Base-by-base conservation (phyloP, 2,113 vertebrate genomes). In the Acanthisitta chloris region DNA sequence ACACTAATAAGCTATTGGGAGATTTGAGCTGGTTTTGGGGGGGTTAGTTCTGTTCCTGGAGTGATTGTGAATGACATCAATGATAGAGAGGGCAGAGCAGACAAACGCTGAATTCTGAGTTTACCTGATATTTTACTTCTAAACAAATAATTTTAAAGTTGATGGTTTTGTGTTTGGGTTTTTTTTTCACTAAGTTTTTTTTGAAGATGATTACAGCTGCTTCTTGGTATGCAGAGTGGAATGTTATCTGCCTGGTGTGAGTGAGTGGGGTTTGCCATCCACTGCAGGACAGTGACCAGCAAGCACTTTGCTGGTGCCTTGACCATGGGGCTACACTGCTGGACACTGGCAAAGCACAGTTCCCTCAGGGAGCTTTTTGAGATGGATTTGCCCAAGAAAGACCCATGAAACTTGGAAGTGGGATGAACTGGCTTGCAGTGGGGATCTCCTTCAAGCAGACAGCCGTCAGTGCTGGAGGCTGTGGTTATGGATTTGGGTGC, bases 71-170 rank as follows among this genome's bases (percentile, higher is more conserved):
- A 40, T 4, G 15, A 38, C 58, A 36, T 24, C 0, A 8, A 10
- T 55, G 48, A 64, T 64, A 74, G 78, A 93, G 70, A 36, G 31
- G 69, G n/a, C 15, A 83, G 86, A 82, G 79, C 13, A 33, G 83
- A 58, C 31, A 64, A 74, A 67, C 5, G 18, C 55, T 8, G 3
- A 93, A 86, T 96, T 82, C 74, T 46, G 72, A 70, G 31, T 96
- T 94, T 58, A 43, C 42, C 43, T 81, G 66, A 31, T 93, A 67
- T 92, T 81, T 97, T 94, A 81, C 67, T 46, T 51, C 38, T 81
- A 49, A 93, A 90, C 59, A 52, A 72, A 16, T 49, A 3, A 79
- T 26, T 82, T 69, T 15, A 40, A 34, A 43, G 10, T 38, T 36
- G 17, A 4, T 42, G 8, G 1, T n/a, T n/a, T n/a, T n/a, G n/a